These are phyloP conservation scores for Lerema accius DNA, from an alignment of 1,140 invertebrate species.

Conservation along the genomic window DNA sequence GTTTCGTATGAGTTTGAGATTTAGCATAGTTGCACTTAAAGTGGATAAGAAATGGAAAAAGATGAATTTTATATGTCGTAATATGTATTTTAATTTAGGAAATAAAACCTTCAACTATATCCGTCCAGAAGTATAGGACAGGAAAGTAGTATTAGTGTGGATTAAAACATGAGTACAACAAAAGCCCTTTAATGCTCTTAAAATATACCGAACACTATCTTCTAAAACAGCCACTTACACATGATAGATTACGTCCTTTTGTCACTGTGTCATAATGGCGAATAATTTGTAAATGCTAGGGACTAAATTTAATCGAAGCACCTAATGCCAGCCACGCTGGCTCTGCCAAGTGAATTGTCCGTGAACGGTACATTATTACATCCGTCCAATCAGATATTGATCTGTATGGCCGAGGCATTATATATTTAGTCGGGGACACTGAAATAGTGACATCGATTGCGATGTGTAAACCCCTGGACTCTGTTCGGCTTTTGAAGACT, in stretches of 20 bases:
- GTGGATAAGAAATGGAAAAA: too few species aligned
- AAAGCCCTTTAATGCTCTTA: too few species aligned
- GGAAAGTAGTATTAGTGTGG: too few species aligned
- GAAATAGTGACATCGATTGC: conserved; percentile 9
- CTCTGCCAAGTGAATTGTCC: conserved; percentile 34
- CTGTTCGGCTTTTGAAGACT: conserved; percentile 3
- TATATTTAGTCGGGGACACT: conserved; percentile 23
- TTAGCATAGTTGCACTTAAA: too few species aligned
- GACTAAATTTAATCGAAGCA: conserved; percentile 28
- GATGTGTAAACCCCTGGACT: conserved; percentile 4
- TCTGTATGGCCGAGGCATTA: conserved; percentile 25
- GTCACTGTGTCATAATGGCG: conserved; percentile 28
- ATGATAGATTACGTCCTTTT: conserved; percentile 29
- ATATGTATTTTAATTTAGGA: too few species aligned
- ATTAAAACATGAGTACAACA: too few species aligned
- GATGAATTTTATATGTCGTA: too few species aligned
- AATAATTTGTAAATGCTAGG: conserved; percentile 32
- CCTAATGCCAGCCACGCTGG: conserved; percentile 17
- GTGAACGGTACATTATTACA: conserved; percentile 29
- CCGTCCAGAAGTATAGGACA: too few species aligned
- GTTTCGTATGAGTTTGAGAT: too few species aligned
- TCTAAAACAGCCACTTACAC: conserved; percentile 19
- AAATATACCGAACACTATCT: background rate
- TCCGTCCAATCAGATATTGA: conserved; percentile 35
- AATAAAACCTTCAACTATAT: too few species aligned